Conservation (phyloP, 2,797 vertebrate species). For the Pelodytes ibericus region DNA sequence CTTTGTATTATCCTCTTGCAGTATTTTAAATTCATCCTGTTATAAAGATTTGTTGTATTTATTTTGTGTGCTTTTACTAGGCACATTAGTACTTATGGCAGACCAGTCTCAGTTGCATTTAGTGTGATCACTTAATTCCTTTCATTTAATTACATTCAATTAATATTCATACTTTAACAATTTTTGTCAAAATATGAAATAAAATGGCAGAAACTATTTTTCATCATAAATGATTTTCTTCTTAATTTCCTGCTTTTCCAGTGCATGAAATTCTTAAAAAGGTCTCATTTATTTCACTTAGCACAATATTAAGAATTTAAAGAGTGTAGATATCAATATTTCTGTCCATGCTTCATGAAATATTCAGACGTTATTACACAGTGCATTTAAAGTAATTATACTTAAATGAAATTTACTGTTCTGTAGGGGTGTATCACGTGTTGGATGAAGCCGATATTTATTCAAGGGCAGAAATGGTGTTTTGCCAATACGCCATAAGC, state of each 20-base stretch:
- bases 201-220: slow-evolving; percentile 23
- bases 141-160: no score
- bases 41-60: no score
- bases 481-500: slow-evolving; percentile 7
- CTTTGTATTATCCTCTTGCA: no score
- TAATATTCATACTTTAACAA: slow-evolving; percentile 12
- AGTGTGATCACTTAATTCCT: no score
- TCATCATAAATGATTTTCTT: slow-evolving; percentile 44
- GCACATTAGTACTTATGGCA: no score
- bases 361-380: slow-evolving; percentile 70
- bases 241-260: slow-evolving; percentile 48
- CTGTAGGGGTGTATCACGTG: slow-evolving; percentile 50
- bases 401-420: slow-evolving; percentile 62
- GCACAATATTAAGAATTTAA: slow-evolving; percentile 59
- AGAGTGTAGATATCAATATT: slow-evolving; percentile 58
- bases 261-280: slow-evolving; percentile 46
- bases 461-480: slow-evolving; percentile 57
- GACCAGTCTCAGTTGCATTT: no score
- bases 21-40: no score
- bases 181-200: slow-evolving; percentile 27
- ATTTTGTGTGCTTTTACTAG: no score
- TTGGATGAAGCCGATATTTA: slow-evolving; percentile 64
- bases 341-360: slow-evolving; percentile 65
- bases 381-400: slow-evolving; percentile 65
- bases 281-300: slow-evolving; percentile 51